These are phyloP conservation scores for Sepiola atlantica DNA, from an alignment of 2,888 invertebrate species.

Conservation along the genomic window DNA sequence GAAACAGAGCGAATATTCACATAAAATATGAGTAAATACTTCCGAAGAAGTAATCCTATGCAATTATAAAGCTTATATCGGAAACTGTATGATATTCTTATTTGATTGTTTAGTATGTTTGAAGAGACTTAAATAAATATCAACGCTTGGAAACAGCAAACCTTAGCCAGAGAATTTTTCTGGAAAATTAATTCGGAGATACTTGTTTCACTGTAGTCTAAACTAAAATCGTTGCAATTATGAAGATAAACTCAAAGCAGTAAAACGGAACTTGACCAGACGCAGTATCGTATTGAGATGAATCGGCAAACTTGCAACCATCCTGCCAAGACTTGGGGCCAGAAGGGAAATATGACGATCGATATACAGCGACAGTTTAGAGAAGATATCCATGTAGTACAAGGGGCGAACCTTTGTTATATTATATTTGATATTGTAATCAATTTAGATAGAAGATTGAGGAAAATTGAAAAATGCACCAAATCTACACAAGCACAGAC, in stretches of 20 bases:
- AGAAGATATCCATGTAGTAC: not conserved
- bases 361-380: not conserved
- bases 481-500: no score
- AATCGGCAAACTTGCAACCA: not conserved
- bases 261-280: not conserved
- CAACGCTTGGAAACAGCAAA: no score
- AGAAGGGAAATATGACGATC: not conserved
- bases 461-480: no score
- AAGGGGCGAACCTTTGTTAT: not conserved
- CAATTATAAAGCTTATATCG: no score
- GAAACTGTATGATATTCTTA: no score
- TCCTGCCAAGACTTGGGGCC: not conserved
- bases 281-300: not conserved
- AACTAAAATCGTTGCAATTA: not conserved
- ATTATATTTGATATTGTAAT: not conserved
- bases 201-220: not conserved
- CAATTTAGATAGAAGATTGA: not conserved
- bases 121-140: no score
- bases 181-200: no score
- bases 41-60: no score
- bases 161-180: no score
- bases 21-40: no score
- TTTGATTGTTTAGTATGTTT: no score
- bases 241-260: not conserved
- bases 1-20: no score